phyloP scores from a whole-genome alignment of 2,113 vertebrate species.

The Anarrhichthys ocellatus region DNA sequence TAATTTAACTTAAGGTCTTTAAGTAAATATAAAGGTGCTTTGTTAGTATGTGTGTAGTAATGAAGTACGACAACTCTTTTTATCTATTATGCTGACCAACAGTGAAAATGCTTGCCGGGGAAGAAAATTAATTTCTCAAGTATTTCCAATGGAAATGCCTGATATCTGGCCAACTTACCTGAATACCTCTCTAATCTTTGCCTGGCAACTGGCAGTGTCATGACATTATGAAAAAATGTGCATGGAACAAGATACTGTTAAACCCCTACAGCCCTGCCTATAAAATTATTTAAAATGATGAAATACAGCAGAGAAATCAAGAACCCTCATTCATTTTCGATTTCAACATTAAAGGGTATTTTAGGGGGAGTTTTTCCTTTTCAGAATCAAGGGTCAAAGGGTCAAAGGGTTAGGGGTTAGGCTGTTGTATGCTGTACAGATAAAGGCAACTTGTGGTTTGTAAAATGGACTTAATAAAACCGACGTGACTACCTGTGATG shows the following conservation, averaged over 20 bases:
- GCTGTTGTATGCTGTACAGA: not conserved
- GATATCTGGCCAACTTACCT: not conserved
- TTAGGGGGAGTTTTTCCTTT: too few relatives aligned
- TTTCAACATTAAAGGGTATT: not conserved
- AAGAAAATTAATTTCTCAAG: not conserved
- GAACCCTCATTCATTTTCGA: not conserved
- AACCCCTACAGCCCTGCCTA: not conserved
- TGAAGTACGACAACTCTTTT: not conserved
- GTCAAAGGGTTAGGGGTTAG: too few relatives aligned
- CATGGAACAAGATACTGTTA: not conserved
- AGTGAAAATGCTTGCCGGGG: not conserved
- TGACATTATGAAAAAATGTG: not conserved
- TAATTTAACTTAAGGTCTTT: not conserved
- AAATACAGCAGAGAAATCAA: not conserved
- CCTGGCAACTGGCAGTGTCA: not conserved
- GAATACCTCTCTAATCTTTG: slow-evolving; percentile 1
- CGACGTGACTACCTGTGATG: slow-evolving; percentile 85
- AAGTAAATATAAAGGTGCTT: not conserved
- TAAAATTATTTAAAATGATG: not conserved
- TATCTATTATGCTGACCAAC: not conserved
- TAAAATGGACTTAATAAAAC: not conserved
- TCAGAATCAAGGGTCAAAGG: not conserved
- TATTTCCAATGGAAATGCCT: not conserved
- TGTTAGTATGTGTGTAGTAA: not conserved
- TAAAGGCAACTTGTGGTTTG: not conserved